Evolutionary conservation across 2,113 vertebrate genomes (phyloP).

Genomic region (Rhipidura dahli): DNA sequence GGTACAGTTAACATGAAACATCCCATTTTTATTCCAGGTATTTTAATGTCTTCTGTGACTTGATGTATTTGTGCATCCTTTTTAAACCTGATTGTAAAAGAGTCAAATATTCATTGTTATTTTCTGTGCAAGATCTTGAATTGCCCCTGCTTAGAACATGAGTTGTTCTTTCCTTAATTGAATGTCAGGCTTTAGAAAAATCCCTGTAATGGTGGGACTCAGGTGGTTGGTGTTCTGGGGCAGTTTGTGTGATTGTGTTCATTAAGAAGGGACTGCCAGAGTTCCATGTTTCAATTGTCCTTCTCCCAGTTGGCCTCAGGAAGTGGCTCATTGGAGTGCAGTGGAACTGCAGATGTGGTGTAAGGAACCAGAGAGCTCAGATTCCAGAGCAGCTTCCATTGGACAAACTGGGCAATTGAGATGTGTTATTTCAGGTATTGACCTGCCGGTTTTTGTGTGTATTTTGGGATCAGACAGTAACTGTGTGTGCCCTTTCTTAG

Average conservation of each 20-base stretch:
- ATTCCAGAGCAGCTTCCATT: not conserved
- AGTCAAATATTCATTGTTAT: not conserved
- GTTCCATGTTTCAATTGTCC: not conserved
- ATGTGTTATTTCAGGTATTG: not conserved
- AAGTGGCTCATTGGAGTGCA: not conserved
- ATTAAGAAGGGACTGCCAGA: not conserved
- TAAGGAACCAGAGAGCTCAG: not conserved
- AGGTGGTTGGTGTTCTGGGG: not conserved
- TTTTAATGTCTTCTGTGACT: not conserved
- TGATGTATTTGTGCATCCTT: not conserved
- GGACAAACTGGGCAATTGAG: not conserved
- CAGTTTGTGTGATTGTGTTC: not conserved
- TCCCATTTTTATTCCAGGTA: not conserved
- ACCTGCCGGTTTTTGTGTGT: not conserved
- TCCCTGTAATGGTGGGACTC: not conserved
- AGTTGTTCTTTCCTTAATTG: not conserved
- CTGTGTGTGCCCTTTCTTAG: constrained; percentile 60
- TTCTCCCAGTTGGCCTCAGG: not conserved
- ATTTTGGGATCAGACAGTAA: not conserved
- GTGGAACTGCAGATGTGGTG: not conserved
- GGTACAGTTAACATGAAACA: constrained; percentile 73
- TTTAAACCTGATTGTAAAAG: not conserved
- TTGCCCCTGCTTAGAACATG: not conserved
- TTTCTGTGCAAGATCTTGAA: not conserved
- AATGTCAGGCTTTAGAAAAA: not conserved